These are phyloP conservation scores for Hypomecis atomaria DNA, from an alignment of 2,888 invertebrate genomes.

Conservation along the genomic window DNA sequence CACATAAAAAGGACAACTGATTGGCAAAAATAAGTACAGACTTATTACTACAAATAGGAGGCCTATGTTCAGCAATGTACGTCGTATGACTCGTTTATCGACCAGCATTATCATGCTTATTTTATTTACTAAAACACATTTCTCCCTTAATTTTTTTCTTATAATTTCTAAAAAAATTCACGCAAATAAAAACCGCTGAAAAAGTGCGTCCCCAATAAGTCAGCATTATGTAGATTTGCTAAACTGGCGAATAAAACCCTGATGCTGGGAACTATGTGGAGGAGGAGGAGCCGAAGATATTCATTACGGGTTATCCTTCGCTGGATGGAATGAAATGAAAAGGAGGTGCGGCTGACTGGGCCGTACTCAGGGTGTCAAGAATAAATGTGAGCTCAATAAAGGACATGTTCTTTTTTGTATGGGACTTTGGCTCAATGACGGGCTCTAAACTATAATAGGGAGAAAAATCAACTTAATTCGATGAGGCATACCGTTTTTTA, in stretches of 20 bases:
- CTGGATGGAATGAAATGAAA: conserved; percentile 65
- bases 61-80: no score
- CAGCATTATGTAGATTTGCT: conserved; percentile 26
- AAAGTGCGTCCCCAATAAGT: conserved; percentile 9
- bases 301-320: conserved; percentile 66
- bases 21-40: no score
- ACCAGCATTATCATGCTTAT: no score
- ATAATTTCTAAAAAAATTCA: neutral
- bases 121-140: neutral
- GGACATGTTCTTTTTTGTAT: no score
- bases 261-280: conserved; percentile 24
- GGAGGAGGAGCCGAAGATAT: conserved; percentile 56
- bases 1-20: no score
- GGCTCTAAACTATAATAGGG: no score
- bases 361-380: conserved; percentile 50
- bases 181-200: neutral
- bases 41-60: no score
- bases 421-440: no score
- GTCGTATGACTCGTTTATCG: no score
- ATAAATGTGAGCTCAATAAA: neutral
- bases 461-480: no score
- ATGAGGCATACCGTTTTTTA: no score
- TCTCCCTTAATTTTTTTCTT: no score
- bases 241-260: conserved; percentile 20
- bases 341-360: conserved; percentile 57